Evolutionary conservation across 2,797 vertebrate genomes (phyloP).

Genomic region (Ctenochaetus hawaiiensis): DNA sequence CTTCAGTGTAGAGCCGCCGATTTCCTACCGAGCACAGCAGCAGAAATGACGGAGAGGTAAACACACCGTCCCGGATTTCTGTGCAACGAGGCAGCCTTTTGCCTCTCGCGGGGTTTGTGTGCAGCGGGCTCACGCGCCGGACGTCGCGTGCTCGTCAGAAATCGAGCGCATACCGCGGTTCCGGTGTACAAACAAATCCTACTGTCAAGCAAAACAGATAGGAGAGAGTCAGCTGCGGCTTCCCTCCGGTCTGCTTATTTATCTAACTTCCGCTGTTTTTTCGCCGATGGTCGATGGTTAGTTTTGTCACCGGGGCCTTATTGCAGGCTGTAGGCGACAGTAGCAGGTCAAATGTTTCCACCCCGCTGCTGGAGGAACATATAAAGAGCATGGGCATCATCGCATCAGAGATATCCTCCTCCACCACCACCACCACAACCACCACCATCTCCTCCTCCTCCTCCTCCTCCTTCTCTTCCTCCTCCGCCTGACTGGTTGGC

Average conservation of each 20-base stretch:
- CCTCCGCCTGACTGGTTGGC: conserved; percentile 59
- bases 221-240: conserved; percentile 52
- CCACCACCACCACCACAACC: not conserved
- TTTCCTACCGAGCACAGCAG: conserved; percentile 70
- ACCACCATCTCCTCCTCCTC: not conserved
- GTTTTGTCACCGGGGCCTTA: conserved; percentile 42
- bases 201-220: conserved; percentile 38
- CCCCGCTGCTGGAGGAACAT: conserved; percentile 51
- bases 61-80: conserved; percentile 60
- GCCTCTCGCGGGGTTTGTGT: not conserved
- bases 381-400: conserved; percentile 69
- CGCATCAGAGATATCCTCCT: conserved; percentile 51
- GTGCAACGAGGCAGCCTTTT: conserved; percentile 5
- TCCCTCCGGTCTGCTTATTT: conserved; percentile 36
- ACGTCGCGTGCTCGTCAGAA: conserved; percentile 42
- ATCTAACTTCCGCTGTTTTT: conserved; percentile 1
- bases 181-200: conserved; percentile 43
- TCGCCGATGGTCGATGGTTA: conserved; percentile 11
- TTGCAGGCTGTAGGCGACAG: conserved; percentile 43
- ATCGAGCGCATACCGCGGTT: conserved; percentile 32
- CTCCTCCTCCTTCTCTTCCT: conserved; percentile 25
- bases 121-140: conserved; percentile 20
- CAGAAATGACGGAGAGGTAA: conserved; percentile 69
- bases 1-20: conserved; percentile 79
- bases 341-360: conserved; percentile 69